Base-by-base conservation (phyloP, 1,140 invertebrate species). In the Aphis craccivora region DNA sequence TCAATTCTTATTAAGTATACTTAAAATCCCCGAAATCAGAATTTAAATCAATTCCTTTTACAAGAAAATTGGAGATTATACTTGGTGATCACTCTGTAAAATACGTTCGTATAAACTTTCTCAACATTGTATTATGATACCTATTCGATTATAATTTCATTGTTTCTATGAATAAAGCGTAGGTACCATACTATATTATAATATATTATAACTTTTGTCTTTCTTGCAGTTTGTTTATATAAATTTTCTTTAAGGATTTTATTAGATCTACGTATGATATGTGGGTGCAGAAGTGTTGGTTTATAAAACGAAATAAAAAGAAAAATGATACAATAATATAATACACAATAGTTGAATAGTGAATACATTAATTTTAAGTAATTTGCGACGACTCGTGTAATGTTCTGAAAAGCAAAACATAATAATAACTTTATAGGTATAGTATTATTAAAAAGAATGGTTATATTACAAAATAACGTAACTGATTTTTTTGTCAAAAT, bases 401-500 rank as follows among this genome's bases (percentile, higher is more conserved):
- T 76, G 60, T n/a, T n/a, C 30, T n/a, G 14, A 76, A 23, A 76
- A n/a, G n/a, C 14, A n/a, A 30, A 76, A 76, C 60, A 76, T 76
- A n/a, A 76, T n/a, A n/a, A n/a, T 14, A 76, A n/a, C 30, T 76
- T 18, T 76, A 30, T 30, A 30, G 2, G 30, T 60, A 30, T 60
- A 30, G 9, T 60, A 76, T 67, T 14, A 67, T 67, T 67, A 30
- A 23, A 18, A 30, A 30, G 14, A 67, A 67, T 67, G 25, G 60
- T 67, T 30, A 67, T 67, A 14, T 30, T 67, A 18, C 14, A 76
- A 76, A 76, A 76, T 76, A 76, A 76, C 9, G 14, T 18, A 76
- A 76, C 60, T n/a, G 60, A 76, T 76, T 76, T n/a, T 60, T 67
- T 76, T 76, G 14, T 76, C 60, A n/a, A 76, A 76, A 76, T n/a